Base-by-base conservation (phyloP, 1,140 invertebrate genomes). In the Pteromalus puparum region DNA sequence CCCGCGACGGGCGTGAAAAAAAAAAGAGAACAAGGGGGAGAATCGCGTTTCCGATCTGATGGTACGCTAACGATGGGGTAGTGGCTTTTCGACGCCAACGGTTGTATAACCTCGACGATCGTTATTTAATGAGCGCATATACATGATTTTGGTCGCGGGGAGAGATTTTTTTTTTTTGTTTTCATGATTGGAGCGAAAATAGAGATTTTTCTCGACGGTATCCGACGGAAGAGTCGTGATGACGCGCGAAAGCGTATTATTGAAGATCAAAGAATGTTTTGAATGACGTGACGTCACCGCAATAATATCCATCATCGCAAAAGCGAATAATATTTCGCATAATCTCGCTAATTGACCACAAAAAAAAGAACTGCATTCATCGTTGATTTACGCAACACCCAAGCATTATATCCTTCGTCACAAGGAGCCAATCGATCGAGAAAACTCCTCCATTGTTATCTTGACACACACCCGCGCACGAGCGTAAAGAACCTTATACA, bases 401-500 rank as follows among this genome's bases (percentile, higher is more conserved):
- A 2, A 15, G 21, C 7, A 61, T 61, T 3, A 61, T 21, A 61
- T 21, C 53, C 53, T 21, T 1, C 24, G 34, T 38, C 30, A 79
- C 61, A 79, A 81, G 24, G 72, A 76, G 48, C 73, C 68, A 70
- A 81, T 81, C 70, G 46, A 53, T 72, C 68, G 68, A 28, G 68
- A 12, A 3, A 34, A 72, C 68, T 15, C 24, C 21, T 61, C 21
- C 53, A n/a, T 61, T 61, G 4, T 65, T n/a, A 3, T 53, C 30
- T n/a, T n/a, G 26, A 67, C 10, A 61, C 18, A 61, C 53, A 61
- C 53, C 4, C 21, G 53, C 53, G 53, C 53, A 61, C 53, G 53
- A 61, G 53, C 53, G 53, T n/a, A 61, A 61, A 61, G 53, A 61
- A 61, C 48, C 48, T 53, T 9, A 73, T 7, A 70, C 30, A 21